Conservation (phyloP, 1,140 invertebrate species). For the Plodia interpunctella region DNA sequence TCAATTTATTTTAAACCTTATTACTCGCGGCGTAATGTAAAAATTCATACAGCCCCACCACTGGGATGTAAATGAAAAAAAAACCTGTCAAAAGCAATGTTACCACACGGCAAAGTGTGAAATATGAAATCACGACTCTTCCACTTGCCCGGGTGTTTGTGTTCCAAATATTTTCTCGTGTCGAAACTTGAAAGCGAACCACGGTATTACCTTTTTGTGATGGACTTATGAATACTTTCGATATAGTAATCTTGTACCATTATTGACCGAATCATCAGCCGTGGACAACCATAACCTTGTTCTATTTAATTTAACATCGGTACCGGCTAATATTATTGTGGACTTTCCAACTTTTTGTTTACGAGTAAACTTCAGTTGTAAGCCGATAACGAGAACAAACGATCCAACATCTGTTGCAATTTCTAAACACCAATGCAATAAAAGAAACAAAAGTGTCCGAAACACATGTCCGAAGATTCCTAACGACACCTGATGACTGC, state of each 20-base stretch:
- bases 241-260: conserved; percentile 28
- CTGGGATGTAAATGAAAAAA: conserved; percentile 47
- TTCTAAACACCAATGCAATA: conserved; percentile 41
- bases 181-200: conserved; percentile 52
- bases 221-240: conserved; percentile 36
- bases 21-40: conserved; percentile 16
- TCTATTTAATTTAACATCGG: conserved; percentile 27
- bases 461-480: conserved; percentile 54
- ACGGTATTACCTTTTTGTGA: conserved; percentile 37
- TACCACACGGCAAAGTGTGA: conserved; percentile 70
- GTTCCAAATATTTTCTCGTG: conserved; percentile 71
- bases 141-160: conserved; percentile 65
- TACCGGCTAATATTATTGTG: neutral
- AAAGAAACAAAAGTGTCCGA: conserved; percentile 44
- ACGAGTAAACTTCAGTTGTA: conserved; percentile 1
- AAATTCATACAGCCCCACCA: conserved; percentile 15
- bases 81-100: conserved; percentile 62
- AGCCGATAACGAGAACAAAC: conserved; percentile 29
- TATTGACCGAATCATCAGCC: conserved; percentile 32
- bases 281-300: conserved; percentile 34
- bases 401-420: conserved; percentile 51
- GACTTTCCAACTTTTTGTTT: conserved; percentile 7
- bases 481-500: conserved; percentile 53
- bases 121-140: conserved; percentile 75
- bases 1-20: conserved; percentile 29